phyloP scores from a whole-genome alignment of 2,113 vertebrate species.

The Porphyrio hochstetteri region DNA sequence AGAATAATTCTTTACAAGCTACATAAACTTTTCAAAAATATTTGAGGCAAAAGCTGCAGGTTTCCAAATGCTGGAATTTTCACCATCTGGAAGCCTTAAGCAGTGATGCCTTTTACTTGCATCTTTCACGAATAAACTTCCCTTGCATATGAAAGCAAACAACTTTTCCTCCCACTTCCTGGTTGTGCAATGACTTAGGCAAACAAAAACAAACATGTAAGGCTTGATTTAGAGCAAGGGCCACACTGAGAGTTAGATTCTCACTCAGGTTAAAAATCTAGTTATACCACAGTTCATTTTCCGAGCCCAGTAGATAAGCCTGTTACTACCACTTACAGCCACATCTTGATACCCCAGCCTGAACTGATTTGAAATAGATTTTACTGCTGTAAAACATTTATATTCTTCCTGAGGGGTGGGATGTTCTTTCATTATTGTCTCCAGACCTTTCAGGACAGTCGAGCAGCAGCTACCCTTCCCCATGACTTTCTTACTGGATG shows the following conservation, averaged over 20 bases:
- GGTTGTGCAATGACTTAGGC: conserved; percentile 7
- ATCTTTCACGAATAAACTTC: conserved; percentile 36
- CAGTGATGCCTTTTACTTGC: conserved; percentile 26
- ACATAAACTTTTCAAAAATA: conserved; percentile 38
- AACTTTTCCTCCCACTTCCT: conserved; percentile 43
- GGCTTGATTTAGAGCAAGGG: conserved; percentile 1
- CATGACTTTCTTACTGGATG: background rate
- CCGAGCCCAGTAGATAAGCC: background rate
- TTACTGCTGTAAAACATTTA: background rate
- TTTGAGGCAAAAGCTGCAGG: background rate
- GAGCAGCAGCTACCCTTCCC: background rate
- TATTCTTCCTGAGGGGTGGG: background rate
- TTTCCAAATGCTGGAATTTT: conserved; percentile 8
- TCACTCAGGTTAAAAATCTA: background rate
- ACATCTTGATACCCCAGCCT: background rate
- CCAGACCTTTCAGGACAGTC: background rate
- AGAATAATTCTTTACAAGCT: background rate
- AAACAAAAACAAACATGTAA: conserved; percentile 36
- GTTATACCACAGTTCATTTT: background rate
- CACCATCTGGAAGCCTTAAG: background rate
- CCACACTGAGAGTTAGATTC: background rate
- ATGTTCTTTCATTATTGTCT: background rate
- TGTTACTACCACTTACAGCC: background rate
- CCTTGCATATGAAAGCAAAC: conserved; percentile 39
- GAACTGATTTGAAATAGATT: background rate